phyloP scores from a whole-genome alignment of 2,797 vertebrate genomes.

The Micromesistius poutassou region DNA sequence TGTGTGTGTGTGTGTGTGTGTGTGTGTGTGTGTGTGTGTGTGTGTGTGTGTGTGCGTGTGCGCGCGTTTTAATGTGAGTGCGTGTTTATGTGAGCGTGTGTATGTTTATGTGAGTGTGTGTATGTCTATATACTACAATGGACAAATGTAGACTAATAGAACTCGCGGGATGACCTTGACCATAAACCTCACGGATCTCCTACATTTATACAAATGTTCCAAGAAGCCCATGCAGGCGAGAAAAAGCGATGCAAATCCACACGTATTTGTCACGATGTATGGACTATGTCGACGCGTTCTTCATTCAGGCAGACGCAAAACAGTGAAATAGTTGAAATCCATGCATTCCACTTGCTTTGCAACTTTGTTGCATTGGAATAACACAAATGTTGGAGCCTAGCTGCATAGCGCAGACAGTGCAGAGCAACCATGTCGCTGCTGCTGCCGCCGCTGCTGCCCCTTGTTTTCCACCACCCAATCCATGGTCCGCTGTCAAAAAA shows the following conservation, averaged over 20 bases:
- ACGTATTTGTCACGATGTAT: conserved; percentile 58
- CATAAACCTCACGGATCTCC: conserved; percentile 68
- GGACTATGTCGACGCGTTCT: conserved; percentile 63
- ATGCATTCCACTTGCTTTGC: conserved; percentile 63
- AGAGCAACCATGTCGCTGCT: conserved; percentile 66
- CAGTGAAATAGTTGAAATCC: conserved; percentile 58
- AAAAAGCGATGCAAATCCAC: conserved; percentile 60
- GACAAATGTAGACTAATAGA: conserved; percentile 60
- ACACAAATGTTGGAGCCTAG: conserved; percentile 45
- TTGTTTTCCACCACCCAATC: conserved; percentile 72
- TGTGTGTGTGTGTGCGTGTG: too few species aligned
- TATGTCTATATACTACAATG: conserved; percentile 51
- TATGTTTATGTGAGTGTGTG: conserved; percentile 19
- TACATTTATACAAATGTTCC: conserved; percentile 62
- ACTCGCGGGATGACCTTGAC: conserved; percentile 79
- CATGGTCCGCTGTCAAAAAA: conserved; percentile 71
- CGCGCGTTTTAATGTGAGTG: too few species aligned
- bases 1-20: conserved; percentile 25
- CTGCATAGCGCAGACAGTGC: conserved; percentile 67
- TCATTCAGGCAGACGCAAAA: conserved; percentile 71
- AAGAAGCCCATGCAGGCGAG: conserved; percentile 66
- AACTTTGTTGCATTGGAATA: conserved; percentile 78
- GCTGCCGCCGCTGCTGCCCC: conserved; percentile 51
- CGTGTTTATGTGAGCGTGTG: too few species aligned
- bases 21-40: too few species aligned